phyloP scores from a whole-genome alignment of 2,113 vertebrate genomes.

The Sander vitreus region DNA sequence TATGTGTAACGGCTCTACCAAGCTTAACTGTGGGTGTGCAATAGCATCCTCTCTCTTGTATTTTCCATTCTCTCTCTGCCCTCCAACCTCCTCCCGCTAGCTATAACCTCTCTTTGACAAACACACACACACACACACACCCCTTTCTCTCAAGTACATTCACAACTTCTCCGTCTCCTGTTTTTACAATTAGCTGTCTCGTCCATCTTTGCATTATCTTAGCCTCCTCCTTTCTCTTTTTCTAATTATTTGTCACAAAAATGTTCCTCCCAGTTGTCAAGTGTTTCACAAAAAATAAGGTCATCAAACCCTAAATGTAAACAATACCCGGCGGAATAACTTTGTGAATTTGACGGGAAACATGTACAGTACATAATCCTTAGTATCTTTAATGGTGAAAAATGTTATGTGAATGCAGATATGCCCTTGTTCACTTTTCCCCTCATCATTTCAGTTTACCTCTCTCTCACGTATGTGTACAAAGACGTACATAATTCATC shows the following conservation, averaged over 20 bases:
- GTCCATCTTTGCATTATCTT: background rate
- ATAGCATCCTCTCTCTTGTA: conserved; percentile 41
- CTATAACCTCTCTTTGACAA: background rate
- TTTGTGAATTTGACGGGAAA: background rate
- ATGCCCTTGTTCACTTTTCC: background rate
- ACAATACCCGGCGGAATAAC: background rate
- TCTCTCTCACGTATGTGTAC: background rate
- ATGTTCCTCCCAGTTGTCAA: conserved; percentile 35
- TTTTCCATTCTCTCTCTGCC: conserved; percentile 8
- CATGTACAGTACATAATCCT: background rate
- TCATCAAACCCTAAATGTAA: background rate
- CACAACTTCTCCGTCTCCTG: background rate
- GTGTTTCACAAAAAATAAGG: background rate
- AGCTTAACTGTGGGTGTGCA: conserved; percentile 45
- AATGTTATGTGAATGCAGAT: no score
- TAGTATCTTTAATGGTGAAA: background rate
- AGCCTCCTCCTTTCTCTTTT: background rate
- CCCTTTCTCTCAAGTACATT: background rate
- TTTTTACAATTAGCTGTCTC: background rate
- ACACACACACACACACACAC: background rate
- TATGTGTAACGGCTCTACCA: conserved; percentile 18
- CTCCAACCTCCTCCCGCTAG: background rate
- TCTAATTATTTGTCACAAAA: background rate
- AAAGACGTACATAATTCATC: background rate
- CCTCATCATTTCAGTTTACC: background rate